phyloP scores from a whole-genome alignment of 2,797 vertebrate species.

The Xenopus petersii region DNA sequence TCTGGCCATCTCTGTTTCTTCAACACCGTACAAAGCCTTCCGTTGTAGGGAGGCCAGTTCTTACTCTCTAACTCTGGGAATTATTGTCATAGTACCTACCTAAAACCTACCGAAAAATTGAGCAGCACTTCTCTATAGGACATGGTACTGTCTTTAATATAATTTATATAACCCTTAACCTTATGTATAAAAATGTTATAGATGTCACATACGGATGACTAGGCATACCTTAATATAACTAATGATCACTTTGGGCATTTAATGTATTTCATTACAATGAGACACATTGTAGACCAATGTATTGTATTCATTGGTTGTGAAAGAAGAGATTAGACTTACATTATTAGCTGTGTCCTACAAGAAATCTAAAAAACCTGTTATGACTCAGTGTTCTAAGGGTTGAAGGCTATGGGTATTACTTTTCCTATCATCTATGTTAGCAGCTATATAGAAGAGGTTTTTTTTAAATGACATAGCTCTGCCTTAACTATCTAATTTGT shows the following conservation, averaged over 20 bases:
- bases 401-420: too few species aligned
- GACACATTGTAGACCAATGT: too few species aligned
- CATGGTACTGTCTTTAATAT: neutral
- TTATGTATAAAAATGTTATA: neutral
- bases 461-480: neutral
- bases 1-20: conserved; percentile 15
- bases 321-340: too few species aligned
- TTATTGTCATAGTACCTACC: conserved; percentile 9
- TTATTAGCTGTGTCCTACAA: too few species aligned
- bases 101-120: neutral
- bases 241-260: too few species aligned
- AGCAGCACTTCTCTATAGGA: neutral
- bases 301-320: too few species aligned
- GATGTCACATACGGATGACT: neutral
- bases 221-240: neutral
- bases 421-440: too few species aligned
- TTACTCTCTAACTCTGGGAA: conserved; percentile 32
- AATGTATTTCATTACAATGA: too few species aligned
- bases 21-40: conserved; percentile 1
- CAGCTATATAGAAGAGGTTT: too few species aligned
- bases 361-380: too few species aligned
- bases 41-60: conserved; percentile 28
- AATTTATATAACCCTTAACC: neutral
- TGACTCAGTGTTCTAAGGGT: too few species aligned
- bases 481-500: neutral